Evolutionary conservation across 2,888 invertebrate species (phyloP), one percentile per base, ranked within the genome.

Genomic region (Nomada hirtipes): DNA sequence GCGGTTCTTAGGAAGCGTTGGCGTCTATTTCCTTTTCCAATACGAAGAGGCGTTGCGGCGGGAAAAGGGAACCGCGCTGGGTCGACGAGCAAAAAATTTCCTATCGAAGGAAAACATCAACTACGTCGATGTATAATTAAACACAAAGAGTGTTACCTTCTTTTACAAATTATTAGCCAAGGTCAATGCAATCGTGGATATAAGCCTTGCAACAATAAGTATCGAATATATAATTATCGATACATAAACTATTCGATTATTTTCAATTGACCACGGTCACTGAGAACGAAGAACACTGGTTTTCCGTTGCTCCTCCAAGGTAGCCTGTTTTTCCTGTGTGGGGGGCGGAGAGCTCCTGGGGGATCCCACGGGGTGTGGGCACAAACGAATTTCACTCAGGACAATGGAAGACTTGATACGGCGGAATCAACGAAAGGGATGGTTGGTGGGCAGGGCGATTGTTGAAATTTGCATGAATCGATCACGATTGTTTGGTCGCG

Each of bases 381-480:
- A 84, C 81, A 84, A 86, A 86, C 88, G 86, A 90, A 89, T 89
- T 90, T 87, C 86, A 73, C 79, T 65, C 53, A 76, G 87, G 88
- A 93, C 92, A 93, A 93, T 93, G 85, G 91, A 85, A 86, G 89
- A 91, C 86, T 86, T 86, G 90, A 91, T 88, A 89, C 89, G 88
- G 87, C 86, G 87, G 82, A 90, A 89, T 90, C 88, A 86, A 85
- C 76, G 82, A 89, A 86, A 88, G 86, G 90, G 89, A 86, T 76
- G 77, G 83, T 42, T 15, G 59, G 59, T n/a, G 53, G 53, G 50
- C 20, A 80, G 86, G 84, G 82, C 91, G 92, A 92, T 93, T 93
- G 92, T 91, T 89, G 89, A 90, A 92, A 93, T 93, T 93, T 92
- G 91, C 92, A 93, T 92, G 92, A 92, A 93, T 93, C 93, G 92